phyloP scores from a whole-genome alignment of 2,888 invertebrate genomes.

The Pelosia muscerda region DNA sequence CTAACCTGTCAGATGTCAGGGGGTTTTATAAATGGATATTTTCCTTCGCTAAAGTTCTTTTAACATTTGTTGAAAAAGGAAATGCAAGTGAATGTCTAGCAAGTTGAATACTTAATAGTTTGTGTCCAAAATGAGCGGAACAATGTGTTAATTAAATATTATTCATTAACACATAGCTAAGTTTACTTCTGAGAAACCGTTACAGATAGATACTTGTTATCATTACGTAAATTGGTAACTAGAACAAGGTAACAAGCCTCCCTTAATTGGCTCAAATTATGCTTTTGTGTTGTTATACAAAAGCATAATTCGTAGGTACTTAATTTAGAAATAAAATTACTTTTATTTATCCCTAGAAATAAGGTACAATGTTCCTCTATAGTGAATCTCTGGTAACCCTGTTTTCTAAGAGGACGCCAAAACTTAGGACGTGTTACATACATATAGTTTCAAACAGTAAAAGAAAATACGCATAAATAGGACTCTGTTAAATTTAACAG shows the following conservation, averaged over 20 bases:
- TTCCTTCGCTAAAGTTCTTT: background rate
- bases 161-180: too few species aligned
- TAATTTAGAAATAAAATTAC: too few species aligned
- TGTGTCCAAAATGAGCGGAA: background rate
- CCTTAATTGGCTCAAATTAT: background rate
- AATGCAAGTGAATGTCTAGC: background rate
- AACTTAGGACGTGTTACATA: too few species aligned
- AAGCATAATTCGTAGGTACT: too few species aligned
- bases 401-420: too few species aligned
- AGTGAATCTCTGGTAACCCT: too few species aligned
- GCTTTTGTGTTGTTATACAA: too few species aligned
- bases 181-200: background rate
- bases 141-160: background rate
- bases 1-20: constrained; percentile 40
- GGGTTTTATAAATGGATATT: constrained; percentile 23
- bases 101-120: background rate
- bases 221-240: background rate
- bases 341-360: too few species aligned
- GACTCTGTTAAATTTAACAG: too few species aligned
- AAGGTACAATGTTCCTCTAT: too few species aligned
- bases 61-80: background rate
- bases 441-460: too few species aligned
- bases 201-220: background rate
- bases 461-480: background rate
- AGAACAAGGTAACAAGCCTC: background rate